These are phyloP conservation scores for Epizoanthus scotinus DNA, from an alignment of 92 coral and sea anemone species.

Conservation along the genomic window DNA sequence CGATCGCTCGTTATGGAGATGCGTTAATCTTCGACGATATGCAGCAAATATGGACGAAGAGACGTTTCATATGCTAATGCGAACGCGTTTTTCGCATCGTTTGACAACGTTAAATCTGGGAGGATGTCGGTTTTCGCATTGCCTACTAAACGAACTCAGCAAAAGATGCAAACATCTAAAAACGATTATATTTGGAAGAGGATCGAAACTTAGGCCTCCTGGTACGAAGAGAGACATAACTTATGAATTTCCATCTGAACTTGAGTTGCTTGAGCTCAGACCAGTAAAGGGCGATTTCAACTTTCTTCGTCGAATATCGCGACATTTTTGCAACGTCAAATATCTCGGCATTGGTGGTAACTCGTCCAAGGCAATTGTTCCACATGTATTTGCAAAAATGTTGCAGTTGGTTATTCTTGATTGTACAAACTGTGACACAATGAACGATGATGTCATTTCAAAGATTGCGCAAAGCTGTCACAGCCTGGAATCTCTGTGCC, in stretches of 20 bases:
- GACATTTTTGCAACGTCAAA: slow-evolving; percentile 91
- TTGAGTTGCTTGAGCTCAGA: slow-evolving; percentile 87
- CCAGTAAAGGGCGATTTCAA: slow-evolving; percentile 96
- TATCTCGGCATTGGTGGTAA: slow-evolving; percentile 92
- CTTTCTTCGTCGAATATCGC: slow-evolving; percentile 82
- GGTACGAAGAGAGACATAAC: slow-evolving; percentile 63
- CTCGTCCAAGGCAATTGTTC: slow-evolving; percentile 95
- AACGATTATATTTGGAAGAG: slow-evolving; percentile 87
- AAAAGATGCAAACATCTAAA: slow-evolving; percentile 85
- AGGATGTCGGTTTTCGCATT: slow-evolving; percentile 82
- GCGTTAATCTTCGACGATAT: slow-evolving; percentile 83
- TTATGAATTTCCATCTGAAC: slow-evolving; percentile 87
- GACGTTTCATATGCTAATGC: slow-evolving; percentile 78
- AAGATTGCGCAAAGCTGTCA: slow-evolving; percentile 95
- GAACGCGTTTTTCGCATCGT: slow-evolving; percentile 79
- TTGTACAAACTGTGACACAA: slow-evolving; percentile 96
- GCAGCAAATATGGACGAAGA: slow-evolving; percentile 84
- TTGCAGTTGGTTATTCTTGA: slow-evolving; percentile 89
- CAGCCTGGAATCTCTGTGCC: slow-evolving; percentile 86
- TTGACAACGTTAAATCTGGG: slow-evolving; percentile 71
- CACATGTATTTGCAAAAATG: slow-evolving; percentile 91
- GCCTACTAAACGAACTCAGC: slow-evolving; percentile 80
- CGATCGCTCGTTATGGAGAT: slow-evolving; percentile 93
- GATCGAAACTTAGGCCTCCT: slow-evolving; percentile 80
- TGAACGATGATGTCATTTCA: slow-evolving; percentile 90